Evolutionary conservation across 1,140 invertebrate genomes (phyloP).

Genomic region (Tetramorium alpestre): DNA sequence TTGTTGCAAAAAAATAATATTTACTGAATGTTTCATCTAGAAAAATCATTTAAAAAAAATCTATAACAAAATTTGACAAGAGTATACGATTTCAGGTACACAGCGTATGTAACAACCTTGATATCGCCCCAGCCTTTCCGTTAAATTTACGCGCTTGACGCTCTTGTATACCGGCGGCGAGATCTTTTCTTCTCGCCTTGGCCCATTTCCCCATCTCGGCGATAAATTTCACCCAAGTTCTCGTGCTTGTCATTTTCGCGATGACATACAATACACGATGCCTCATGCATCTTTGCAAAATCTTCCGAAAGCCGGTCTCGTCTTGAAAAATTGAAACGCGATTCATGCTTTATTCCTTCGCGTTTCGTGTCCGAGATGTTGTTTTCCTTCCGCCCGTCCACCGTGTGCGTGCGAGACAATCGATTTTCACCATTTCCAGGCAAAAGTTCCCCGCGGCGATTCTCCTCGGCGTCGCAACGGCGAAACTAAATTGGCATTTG

Average conservation of each 20-base stretch:
- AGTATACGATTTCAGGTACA: neutral
- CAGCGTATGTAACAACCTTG: constrained; percentile 17
- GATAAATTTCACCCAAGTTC: constrained; percentile 54
- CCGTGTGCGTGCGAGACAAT: constrained; percentile 30
- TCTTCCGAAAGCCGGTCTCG: constrained; percentile 29
- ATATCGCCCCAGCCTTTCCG: constrained; percentile 7
- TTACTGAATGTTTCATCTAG: neutral
- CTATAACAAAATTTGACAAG: neutral
- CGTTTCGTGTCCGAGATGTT: constrained; percentile 16
- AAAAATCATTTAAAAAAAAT: neutral
- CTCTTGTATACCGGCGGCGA: constrained; percentile 6
- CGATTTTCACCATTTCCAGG: constrained; percentile 39
- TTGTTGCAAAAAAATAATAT: neutral
- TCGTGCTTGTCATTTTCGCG: constrained; percentile 50
- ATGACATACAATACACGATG: constrained; percentile 48
- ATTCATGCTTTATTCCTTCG: constrained; percentile 38
- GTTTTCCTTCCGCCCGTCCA: constrained; percentile 23
- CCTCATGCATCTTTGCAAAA: constrained; percentile 52
- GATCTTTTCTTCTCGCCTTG: constrained; percentile 28
- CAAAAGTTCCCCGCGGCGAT: neutral
- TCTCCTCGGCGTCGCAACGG: neutral
- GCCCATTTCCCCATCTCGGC: constrained; percentile 25
- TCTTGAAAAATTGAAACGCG: constrained; percentile 49
- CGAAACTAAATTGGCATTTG: constrained; percentile 21
- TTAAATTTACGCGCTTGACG: constrained; percentile 40